Conservation (phyloP, 2,888 invertebrate species). For the Lymantria dispar region DNA sequence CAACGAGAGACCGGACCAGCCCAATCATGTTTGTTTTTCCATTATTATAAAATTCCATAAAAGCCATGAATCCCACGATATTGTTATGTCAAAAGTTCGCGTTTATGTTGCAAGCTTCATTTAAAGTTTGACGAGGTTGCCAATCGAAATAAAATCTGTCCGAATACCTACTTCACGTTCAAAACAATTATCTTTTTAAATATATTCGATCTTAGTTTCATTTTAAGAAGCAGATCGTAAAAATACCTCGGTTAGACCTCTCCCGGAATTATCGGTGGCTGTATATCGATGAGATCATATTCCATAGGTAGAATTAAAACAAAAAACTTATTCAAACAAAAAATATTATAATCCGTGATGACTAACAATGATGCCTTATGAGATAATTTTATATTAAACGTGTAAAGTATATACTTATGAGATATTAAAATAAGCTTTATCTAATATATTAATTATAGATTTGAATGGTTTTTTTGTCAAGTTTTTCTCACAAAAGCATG, state of each 20-base stretch:
- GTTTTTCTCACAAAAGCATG: background rate
- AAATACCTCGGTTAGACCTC: background rate
- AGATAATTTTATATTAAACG: conserved; percentile 14
- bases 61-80: conserved; percentile 19
- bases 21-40: conserved; percentile 73
- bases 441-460: background rate
- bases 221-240: background rate
- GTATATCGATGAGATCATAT: conserved; percentile 48
- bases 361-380: conserved; percentile 24
- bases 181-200: too few relatives aligned
- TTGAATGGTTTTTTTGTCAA: background rate
- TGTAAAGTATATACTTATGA: conserved; percentile 4
- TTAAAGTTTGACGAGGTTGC: too few relatives aligned
- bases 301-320: conserved; percentile 12
- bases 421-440: background rate
- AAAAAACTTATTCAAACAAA: conserved; percentile 24
- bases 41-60: conserved; percentile 70
- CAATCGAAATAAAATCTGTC: too few relatives aligned
- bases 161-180: too few relatives aligned
- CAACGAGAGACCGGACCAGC: conserved; percentile 48
- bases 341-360: conserved; percentile 19
- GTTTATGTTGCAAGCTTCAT: conserved; percentile 1
- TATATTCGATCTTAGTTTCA: too few relatives aligned
- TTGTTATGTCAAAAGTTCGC: conserved; percentile 29
- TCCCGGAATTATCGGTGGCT: conserved; percentile 32